Evolutionary conservation across 2,888 invertebrate species (phyloP).

Genomic region (Oxytorus armatus): DNA sequence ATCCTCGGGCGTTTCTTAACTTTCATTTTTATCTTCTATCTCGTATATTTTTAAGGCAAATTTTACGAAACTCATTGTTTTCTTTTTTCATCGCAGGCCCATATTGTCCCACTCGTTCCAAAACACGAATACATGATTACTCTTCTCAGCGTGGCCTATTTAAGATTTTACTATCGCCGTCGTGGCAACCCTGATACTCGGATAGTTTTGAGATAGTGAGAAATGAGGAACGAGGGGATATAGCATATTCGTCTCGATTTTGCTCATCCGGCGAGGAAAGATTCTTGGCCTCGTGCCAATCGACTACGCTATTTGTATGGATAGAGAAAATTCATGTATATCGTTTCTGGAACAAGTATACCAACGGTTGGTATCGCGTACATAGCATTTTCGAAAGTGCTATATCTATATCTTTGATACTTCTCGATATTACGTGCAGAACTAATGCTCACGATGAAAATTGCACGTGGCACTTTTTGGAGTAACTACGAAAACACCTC

Average conservation of each 20-base stretch:
- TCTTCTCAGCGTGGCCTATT: neutral
- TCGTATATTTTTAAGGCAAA: too few relatives aligned
- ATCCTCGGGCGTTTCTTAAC: too few relatives aligned
- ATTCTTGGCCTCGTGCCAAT: conserved; percentile 51
- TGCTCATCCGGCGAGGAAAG: conserved; percentile 38
- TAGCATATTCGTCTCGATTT: neutral
- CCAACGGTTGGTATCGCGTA: neutral
- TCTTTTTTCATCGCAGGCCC: too few relatives aligned
- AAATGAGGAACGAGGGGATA: conserved; percentile 3
- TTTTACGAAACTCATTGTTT: too few relatives aligned
- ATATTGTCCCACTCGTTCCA: neutral
- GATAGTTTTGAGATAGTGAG: neutral
- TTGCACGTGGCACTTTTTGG: conserved; percentile 4
- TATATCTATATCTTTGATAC: neutral
- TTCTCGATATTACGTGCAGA: neutral
- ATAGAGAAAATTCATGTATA: conserved; percentile 5
- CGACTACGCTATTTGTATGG: conserved; percentile 1
- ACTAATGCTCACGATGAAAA: neutral
- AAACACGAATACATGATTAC: neutral
- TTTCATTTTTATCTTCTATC: too few relatives aligned
- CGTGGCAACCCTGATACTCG: conserved; percentile 5
- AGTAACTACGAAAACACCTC: neutral
- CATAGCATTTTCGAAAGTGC: conserved; percentile 8
- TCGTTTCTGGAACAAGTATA: conserved; percentile 1
- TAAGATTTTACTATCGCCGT: conserved; percentile 3